A percentile compares a stretch with the other conserved stretches of the same genome.
Conservation (phyloP, 2,113 vertebrate species). For the Mirounga angustirostris region DNA sequence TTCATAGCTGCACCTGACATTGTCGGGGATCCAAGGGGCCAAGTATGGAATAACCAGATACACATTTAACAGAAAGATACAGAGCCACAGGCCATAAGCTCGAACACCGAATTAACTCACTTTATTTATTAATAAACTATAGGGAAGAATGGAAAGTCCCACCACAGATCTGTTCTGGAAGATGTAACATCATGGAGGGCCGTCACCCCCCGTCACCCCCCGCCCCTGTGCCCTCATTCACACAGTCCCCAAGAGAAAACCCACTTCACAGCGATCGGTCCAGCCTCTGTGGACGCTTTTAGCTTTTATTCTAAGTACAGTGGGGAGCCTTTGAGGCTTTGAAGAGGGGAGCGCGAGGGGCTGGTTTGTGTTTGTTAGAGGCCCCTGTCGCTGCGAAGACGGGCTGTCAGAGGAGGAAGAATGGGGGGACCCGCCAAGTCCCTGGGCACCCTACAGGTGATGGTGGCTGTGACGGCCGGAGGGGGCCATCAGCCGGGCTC, state of each 20-base stretch:
- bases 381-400: accelerated
- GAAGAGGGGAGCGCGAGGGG: accelerated
- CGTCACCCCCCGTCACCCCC: accelerated
- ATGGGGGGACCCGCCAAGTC: accelerated
- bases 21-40: accelerated
- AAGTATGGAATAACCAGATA: accelerated
- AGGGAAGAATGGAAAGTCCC: accelerated
- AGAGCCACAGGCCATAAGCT: not conserved
- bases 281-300: accelerated
- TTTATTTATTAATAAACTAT: not conserved
- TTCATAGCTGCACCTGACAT: accelerated
- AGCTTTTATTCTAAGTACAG: accelerated
- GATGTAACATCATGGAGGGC: accelerated
- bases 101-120: not conserved
- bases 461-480: accelerated
- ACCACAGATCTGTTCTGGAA: accelerated
- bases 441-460: accelerated
- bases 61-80: not conserved
- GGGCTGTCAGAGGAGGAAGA: no score
- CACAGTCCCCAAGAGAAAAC: not conserved
- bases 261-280: accelerated
- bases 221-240: accelerated
- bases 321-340: accelerated
- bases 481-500: accelerated
- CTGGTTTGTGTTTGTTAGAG: accelerated